Evolutionary conservation across 2,888 invertebrate species (phyloP).

Genomic region (Perdita meconis): DNA sequence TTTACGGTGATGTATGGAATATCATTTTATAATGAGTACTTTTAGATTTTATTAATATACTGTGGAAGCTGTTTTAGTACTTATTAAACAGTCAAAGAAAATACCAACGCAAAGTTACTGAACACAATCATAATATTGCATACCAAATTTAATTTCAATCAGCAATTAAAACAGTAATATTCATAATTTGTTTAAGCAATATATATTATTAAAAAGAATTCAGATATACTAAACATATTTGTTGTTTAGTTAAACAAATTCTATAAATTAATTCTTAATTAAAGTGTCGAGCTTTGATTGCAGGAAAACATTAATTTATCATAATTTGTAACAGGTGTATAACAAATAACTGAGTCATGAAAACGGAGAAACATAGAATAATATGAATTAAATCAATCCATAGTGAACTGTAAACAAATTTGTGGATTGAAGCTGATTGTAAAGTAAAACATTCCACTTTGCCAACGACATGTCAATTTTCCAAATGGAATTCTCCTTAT

Average conservation of each 20-base stretch:
- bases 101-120: no score
- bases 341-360: not conserved
- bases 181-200: slow-evolving; percentile 2
- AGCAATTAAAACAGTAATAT: not conserved
- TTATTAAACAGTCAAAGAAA: no score
- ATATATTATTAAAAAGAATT: not conserved
- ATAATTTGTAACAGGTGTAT: not conserved
- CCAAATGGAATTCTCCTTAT: no score
- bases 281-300: not conserved
- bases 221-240: not conserved
- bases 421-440: not conserved
- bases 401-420: not conserved
- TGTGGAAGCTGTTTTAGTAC: no score
- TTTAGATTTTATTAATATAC: no score
- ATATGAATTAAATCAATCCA: slow-evolving; percentile 3
- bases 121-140: no score
- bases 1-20: no score
- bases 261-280: slow-evolving; percentile 6
- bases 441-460: no score
- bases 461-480: not conserved
- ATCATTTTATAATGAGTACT: not conserved
- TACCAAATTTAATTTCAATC: not conserved
- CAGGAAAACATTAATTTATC: not conserved
- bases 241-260: not conserved
- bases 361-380: slow-evolving; percentile 4